These are phyloP conservation scores for Potamarius usumacintae DNA, from an alignment of 2,113 vertebrate species.

Conservation along the genomic window DNA sequence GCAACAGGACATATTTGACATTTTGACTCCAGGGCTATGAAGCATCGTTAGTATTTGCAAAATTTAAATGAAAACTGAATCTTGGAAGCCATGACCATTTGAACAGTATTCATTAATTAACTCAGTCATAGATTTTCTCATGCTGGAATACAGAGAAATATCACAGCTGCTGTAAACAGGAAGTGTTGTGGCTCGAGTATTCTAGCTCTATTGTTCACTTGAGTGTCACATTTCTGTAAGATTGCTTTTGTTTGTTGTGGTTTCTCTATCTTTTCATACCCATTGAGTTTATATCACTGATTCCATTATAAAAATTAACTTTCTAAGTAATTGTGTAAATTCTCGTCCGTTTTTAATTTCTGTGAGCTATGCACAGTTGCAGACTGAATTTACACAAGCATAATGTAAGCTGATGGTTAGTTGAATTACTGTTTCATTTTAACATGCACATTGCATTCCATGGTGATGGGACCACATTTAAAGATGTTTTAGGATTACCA, in stretches of 20 bases:
- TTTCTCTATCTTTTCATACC: neutral
- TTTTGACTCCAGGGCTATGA: neutral
- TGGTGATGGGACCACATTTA: constrained; percentile 4
- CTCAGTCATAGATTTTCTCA: neutral
- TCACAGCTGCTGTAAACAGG: neutral
- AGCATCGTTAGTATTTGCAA: neutral
- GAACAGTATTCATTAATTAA: neutral
- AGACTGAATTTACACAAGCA: neutral
- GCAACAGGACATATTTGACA: neutral
- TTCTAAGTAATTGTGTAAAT: neutral
- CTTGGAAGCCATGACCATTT: neutral
- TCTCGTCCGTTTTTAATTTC: neutral
- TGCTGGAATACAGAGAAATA: neutral
- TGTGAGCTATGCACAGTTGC: neutral
- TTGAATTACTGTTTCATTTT: neutral
- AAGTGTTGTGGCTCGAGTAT: neutral
- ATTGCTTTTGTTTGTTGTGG: neutral
- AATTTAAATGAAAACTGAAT: neutral
- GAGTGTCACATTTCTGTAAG: neutral
- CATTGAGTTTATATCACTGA: neutral
- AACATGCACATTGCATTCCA: neutral
- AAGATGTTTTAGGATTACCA: neutral
- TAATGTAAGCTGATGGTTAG: neutral
- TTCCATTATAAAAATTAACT: neutral
- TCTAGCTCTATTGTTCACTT: neutral